A percentile compares a stretch with the other conserved stretches of the same genome.
phyloP scores from a whole-genome alignment of 2,888 invertebrate genomes.

The Luperina nickerlii region DNA sequence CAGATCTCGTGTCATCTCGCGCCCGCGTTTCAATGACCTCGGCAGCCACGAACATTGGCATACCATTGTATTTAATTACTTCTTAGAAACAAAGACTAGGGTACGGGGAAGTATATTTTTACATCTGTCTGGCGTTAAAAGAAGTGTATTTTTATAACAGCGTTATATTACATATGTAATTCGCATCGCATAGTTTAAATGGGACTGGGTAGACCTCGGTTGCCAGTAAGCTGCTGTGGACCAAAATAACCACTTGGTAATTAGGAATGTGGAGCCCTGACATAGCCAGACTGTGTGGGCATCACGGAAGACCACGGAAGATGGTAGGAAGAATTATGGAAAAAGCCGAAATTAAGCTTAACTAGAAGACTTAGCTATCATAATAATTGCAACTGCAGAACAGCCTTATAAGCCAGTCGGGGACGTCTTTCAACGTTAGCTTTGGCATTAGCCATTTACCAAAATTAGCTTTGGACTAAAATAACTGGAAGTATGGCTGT shows the following conservation, averaged over 20 bases:
- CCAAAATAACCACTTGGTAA: conserved; percentile 11
- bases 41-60: background rate
- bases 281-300: background rate
- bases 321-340: background rate
- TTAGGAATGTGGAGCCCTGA: background rate
- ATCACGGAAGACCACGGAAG: no score
- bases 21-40: conserved; percentile 1
- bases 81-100: conserved; percentile 21
- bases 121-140: conserved; percentile 32
- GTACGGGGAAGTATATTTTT: conserved; percentile 45
- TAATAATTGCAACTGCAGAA: background rate
- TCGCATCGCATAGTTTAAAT: conserved; percentile 33
- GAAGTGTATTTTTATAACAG: conserved; percentile 27
- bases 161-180: conserved; percentile 35
- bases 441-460: background rate
- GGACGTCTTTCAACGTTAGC: background rate
- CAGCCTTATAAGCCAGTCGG: background rate
- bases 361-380: background rate
- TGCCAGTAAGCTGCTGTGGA: conserved; percentile 15
- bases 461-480: background rate
- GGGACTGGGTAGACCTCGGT: conserved; percentile 16
- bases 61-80: conserved; percentile 39
- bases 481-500: background rate
- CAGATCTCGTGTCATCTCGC: background rate
- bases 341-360: background rate